Conservation (phyloP, 2,113 vertebrate genomes). For the Scophthalmus maximus region DNA sequence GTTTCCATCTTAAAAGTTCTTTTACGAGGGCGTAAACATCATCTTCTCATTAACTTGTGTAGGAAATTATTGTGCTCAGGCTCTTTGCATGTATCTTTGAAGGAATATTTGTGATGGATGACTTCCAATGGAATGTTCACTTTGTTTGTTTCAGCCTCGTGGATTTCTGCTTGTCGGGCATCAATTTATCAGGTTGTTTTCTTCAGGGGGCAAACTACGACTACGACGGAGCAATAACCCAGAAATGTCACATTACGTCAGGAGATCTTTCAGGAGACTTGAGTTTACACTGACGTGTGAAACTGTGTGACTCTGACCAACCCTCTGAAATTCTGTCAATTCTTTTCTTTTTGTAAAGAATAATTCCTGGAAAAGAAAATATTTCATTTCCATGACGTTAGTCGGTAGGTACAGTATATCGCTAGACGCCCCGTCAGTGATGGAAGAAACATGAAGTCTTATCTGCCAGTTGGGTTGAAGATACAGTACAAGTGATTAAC, state of each 20-base stretch:
- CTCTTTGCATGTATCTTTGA: constrained; percentile 4
- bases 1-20: constrained; percentile 17
- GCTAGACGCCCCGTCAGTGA: not conserved
- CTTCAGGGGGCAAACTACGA: constrained; percentile 24
- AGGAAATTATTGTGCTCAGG: constrained; percentile 19
- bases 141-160: not conserved
- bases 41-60: not conserved
- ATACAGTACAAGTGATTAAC: not conserved
- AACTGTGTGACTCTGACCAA: not conserved
- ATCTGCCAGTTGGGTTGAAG: not conserved
- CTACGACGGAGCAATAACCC: not conserved
- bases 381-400: not conserved
- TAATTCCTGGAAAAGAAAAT: constrained; percentile 1
- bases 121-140: not conserved
- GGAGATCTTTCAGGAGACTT: constrained; percentile 8
- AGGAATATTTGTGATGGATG: not conserved
- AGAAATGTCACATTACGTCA: constrained; percentile 19
- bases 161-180: not conserved
- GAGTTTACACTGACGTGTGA: constrained; percentile 17
- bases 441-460: not conserved
- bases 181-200: constrained; percentile 5
- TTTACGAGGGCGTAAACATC: not conserved
- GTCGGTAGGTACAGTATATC: constrained; percentile 4
- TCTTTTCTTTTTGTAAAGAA: constrained; percentile 2
- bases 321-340: not conserved